A percentile compares a stretch with the other conserved stretches of the same genome.
Conservation (phyloP, 1,140 invertebrate genomes). For the Anagrus nilaparvatae region DNA sequence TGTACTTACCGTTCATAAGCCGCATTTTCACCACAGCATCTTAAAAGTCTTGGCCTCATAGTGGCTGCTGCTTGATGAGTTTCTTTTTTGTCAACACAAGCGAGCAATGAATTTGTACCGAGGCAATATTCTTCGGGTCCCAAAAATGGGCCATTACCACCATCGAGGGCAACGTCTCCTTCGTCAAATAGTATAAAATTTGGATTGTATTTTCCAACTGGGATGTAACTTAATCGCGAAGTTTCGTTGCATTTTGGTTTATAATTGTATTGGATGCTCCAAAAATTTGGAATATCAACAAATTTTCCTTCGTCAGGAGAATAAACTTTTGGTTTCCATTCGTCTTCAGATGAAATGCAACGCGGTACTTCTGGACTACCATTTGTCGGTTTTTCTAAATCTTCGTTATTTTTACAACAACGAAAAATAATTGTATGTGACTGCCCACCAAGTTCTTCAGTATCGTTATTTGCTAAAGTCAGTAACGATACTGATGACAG, state of each 20-base stretch:
- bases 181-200: conserved; percentile 46
- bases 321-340: conserved; percentile 45
- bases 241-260: conserved; percentile 36
- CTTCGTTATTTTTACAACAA: conserved; percentile 42
- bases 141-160: conserved; percentile 26
- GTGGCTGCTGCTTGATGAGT: conserved; percentile 32
- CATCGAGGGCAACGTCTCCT: conserved; percentile 44
- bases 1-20: conserved; percentile 39
- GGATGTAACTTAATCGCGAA: conserved; percentile 27
- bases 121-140: conserved; percentile 46
- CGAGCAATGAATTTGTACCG: conserved; percentile 46
- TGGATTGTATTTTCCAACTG: conserved; percentile 24
- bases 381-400: conserved; percentile 23
- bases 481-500: too few species aligned
- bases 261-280: conserved; percentile 33
- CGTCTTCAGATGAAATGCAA: conserved; percentile 20
- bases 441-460: too few species aligned
- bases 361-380: conserved; percentile 14
- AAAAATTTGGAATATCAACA: conserved; percentile 35
- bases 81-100: conserved; percentile 41
- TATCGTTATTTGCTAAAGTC: too few species aligned
- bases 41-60: conserved; percentile 34
- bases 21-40: conserved; percentile 49
- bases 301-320: conserved; percentile 32
- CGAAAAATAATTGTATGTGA: too few species aligned